A percentile compares a stretch with the other conserved stretches of the same genome.
phyloP scores from a whole-genome alignment of 1,140 invertebrate species.

The Drosophila kepulauana region DNA sequence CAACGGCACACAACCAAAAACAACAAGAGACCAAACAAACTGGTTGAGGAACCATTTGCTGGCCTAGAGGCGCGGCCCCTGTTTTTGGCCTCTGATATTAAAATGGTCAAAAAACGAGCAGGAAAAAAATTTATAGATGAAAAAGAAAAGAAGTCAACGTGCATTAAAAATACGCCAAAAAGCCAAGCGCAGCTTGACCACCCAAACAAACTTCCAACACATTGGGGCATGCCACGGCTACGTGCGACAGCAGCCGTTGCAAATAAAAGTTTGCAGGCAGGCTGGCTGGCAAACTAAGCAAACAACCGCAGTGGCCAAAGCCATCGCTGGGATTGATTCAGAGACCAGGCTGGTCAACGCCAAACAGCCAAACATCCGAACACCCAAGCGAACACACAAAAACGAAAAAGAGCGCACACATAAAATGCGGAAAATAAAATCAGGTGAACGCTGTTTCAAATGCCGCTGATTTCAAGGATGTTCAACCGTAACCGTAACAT shows the following conservation, averaged over 20 bases:
- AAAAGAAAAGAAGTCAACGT: conserved; percentile 45
- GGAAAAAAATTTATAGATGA: conserved; percentile 11
- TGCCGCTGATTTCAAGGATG: conserved; percentile 23
- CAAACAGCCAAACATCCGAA: not conserved
- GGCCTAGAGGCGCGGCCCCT: conserved; percentile 38
- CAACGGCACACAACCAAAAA: too few species aligned
- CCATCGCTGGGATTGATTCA: conserved; percentile 34
- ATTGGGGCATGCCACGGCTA: conserved; percentile 34
- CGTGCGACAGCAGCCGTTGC: conserved; percentile 64
- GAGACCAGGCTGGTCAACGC: not conserved
- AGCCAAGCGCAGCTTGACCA: conserved; percentile 35
- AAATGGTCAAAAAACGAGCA: conserved; percentile 25
- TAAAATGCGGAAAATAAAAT: conserved; percentile 22
- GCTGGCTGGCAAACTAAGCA: conserved; percentile 51
- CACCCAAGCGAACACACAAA: not conserved
- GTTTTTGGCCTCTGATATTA: conserved; percentile 56
- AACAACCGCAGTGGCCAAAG: conserved; percentile 36
- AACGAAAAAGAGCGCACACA: not conserved
- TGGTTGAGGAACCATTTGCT: conserved; percentile 14
- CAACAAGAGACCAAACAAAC: conserved; percentile 3
- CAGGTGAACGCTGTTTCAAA: conserved; percentile 24
- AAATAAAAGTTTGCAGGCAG: conserved; percentile 49
- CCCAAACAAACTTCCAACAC: conserved; percentile 60
- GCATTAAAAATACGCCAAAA: conserved; percentile 68
- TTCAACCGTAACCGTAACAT: conserved; percentile 46